A percentile compares a stretch with the other conserved stretches of the same genome.
These are phyloP conservation scores for Amia ocellicauda DNA, from an alignment of 2,113 vertebrate species.

Conservation along the genomic window DNA sequence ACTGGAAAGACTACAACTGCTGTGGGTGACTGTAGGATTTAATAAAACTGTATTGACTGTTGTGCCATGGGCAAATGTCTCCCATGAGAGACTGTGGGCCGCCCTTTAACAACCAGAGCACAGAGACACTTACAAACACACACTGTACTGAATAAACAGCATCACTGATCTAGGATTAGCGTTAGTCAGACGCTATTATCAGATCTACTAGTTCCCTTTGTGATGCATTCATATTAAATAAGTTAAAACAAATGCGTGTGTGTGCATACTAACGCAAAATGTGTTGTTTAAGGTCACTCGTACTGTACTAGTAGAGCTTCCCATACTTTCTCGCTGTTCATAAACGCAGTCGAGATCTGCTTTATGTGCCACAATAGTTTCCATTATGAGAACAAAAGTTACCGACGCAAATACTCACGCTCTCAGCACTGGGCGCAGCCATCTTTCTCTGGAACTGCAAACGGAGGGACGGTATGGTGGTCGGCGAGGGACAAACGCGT, in stretches of 20 bases:
- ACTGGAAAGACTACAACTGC: no score
- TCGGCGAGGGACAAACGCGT: conserved; percentile 25
- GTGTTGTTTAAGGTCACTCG: background rate
- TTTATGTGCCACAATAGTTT: background rate
- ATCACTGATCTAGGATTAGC: no score
- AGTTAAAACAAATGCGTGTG: background rate
- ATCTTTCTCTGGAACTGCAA: conserved; percentile 23
- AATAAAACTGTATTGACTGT: no score
- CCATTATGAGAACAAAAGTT: accelerated
- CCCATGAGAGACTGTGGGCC: no score
- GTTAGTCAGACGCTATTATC: no score
- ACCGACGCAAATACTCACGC: conserved; percentile 51
- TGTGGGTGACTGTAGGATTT: no score
- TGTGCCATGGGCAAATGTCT: no score
- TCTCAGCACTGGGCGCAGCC: conserved; percentile 44
- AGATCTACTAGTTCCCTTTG: no score
- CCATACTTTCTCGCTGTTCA: background rate
- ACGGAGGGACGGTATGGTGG: conserved; percentile 41
- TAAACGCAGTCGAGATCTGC: background rate
- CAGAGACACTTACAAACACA: no score
- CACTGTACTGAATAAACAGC: no score
- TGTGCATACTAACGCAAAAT: background rate
- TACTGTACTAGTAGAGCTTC: background rate
- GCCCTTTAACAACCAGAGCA: no score
- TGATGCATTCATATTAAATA: no score